Evolutionary conservation across 2,797 vertebrate species (phyloP).

Genomic region (Lepidocolaptes lacrymiger): DNA sequence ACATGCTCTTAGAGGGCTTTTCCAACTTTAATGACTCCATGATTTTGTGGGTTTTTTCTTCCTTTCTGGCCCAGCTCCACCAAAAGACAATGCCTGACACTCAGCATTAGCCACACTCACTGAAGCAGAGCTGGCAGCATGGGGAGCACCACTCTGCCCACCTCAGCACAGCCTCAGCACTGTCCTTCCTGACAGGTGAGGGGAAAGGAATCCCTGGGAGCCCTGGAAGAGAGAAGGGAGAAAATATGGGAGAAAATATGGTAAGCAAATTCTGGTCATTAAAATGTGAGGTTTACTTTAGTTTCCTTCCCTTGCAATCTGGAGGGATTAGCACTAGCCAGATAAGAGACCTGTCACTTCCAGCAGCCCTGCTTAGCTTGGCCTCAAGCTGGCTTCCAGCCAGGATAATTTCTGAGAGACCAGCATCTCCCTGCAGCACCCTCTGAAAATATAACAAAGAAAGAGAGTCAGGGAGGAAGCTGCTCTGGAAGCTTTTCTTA

Average conservation of each 20-base stretch:
- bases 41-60: not conserved
- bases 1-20: not conserved
- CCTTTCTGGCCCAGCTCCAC: not conserved
- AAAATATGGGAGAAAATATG: not conserved
- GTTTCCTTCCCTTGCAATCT: not conserved
- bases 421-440: not conserved
- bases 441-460: not conserved
- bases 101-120: not conserved
- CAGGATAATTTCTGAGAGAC: not conserved
- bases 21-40: not conserved
- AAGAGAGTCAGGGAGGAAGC: not conserved
- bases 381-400: not conserved
- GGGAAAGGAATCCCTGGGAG: not conserved
- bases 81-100: not conserved
- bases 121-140: not conserved
- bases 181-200: not conserved
- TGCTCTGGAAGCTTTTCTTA: not conserved
- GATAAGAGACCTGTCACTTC: not conserved
- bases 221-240: not conserved
- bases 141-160: not conserved
- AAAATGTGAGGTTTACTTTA: not conserved
- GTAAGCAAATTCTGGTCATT: not conserved
- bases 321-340: not conserved
- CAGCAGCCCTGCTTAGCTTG: not conserved
- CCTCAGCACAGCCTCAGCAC: accelerated